Evolutionary conservation across 2,113 vertebrate species (phyloP).

Genomic region (Hemicordylus capensis): DNA sequence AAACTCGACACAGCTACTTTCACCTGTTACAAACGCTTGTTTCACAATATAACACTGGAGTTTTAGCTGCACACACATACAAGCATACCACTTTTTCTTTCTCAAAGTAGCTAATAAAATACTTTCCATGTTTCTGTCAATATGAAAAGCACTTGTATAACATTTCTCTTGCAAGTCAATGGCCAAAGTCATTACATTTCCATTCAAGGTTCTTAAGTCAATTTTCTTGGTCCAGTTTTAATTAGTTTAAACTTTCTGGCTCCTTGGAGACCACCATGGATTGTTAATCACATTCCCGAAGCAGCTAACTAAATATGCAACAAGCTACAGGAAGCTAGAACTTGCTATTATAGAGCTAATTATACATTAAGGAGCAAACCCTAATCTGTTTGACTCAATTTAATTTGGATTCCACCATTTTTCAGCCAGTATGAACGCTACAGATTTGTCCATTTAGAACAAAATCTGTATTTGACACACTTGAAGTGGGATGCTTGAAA

Average conservation of each 20-base stretch:
- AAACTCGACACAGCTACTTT: neutral
- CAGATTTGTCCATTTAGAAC: neutral
- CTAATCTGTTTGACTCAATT: neutral
- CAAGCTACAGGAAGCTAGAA: neutral
- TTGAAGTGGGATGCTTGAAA: neutral
- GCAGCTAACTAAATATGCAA: slow-evolving; percentile 1
- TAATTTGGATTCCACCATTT: neutral
- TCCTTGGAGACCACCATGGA: neutral
- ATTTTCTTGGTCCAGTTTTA: slow-evolving; percentile 1
- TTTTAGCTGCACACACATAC: neutral
- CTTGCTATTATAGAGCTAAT: neutral
- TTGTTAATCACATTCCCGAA: slow-evolving; percentile 8
- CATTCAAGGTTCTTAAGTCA: neutral
- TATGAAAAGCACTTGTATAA: neutral
- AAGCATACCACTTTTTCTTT: slow-evolving; percentile 2
- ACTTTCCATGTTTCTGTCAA: slow-evolving; percentile 6
- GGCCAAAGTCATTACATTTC: neutral
- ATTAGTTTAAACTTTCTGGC: slow-evolving; percentile 16
- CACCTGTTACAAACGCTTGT: neutral
- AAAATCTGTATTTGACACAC: neutral
- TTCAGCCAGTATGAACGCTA: neutral
- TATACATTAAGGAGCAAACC: neutral
- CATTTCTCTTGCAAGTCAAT: slow-evolving; percentile 1
- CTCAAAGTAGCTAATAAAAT: slow-evolving; percentile 14
- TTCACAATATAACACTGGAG: neutral